Percentiles rank a stretch among this genome's conserved stretches.
phyloP scores from a whole-genome alignment of 2,113 vertebrate genomes.

The Sakesphorus luctuosus region DNA sequence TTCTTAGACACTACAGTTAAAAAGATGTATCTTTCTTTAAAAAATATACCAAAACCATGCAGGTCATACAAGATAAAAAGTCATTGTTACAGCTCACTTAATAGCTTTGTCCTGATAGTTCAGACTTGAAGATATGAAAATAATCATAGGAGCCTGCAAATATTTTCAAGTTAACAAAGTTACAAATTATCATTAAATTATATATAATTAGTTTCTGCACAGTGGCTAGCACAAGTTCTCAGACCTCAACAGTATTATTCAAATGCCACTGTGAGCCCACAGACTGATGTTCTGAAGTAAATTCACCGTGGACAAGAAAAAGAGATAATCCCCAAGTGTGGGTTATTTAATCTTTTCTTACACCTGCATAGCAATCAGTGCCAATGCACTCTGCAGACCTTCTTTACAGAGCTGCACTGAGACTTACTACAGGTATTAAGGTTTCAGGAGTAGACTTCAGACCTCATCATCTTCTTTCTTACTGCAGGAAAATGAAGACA shows the following conservation, averaged over 20 bases:
- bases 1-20: background rate
- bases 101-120: background rate
- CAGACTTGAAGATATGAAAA: background rate
- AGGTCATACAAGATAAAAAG: background rate
- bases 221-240: background rate
- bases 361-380: background rate
- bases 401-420: background rate
- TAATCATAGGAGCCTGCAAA: background rate
- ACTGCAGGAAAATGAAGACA: background rate
- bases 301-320: background rate
- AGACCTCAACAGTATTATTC: background rate
- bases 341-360: background rate
- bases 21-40: background rate
- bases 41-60: background rate
- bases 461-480: background rate
- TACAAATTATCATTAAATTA: background rate
- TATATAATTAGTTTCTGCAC: background rate
- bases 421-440: background rate
- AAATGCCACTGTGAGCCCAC: background rate
- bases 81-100: background rate
- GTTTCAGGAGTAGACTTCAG: background rate
- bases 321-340: background rate
- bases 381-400: background rate
- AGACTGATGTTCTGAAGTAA: background rate
- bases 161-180: background rate